phyloP scores from a whole-genome alignment of 2,888 invertebrate species.

The Chironomus riparius region DNA sequence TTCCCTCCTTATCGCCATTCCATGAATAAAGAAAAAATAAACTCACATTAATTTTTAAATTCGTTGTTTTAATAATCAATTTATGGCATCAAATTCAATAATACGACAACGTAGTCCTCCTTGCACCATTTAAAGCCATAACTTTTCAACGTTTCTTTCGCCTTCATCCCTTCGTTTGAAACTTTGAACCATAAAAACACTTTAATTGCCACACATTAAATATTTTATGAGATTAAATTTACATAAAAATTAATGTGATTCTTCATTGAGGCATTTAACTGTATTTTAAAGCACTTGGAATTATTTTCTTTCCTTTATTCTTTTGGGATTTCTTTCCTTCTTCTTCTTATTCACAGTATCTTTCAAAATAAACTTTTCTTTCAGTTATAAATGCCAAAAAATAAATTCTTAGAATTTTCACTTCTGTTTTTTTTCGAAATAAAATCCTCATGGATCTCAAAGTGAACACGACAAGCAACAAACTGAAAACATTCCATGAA shows the following conservation, averaged over 20 bases:
- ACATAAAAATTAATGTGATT: neutral
- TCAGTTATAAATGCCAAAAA: neutral
- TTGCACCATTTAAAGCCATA: neutral
- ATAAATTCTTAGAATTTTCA: neutral
- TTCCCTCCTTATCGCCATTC: too few species aligned
- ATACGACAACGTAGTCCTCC: too few species aligned
- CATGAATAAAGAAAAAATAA: too few species aligned
- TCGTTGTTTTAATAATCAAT: too few species aligned
- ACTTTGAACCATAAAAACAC: neutral
- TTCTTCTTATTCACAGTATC: neutral
- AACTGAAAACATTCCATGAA: neutral
- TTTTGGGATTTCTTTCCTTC: neutral
- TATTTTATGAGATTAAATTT: neutral
- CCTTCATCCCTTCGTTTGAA: neutral
- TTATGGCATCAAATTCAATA: too few species aligned
- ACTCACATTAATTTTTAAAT: too few species aligned
- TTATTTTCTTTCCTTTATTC: neutral
- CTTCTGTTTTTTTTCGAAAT: neutral
- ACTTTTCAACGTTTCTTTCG: neutral
- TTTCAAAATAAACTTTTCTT: neutral
- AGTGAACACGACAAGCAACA: neutral
- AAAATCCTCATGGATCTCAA: neutral
- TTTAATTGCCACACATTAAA: neutral
- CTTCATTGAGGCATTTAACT: neutral
- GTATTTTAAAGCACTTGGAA: neutral